phyloP scores from a whole-genome alignment of 2,113 vertebrate genomes.

The Erinaceus europaeus region DNA sequence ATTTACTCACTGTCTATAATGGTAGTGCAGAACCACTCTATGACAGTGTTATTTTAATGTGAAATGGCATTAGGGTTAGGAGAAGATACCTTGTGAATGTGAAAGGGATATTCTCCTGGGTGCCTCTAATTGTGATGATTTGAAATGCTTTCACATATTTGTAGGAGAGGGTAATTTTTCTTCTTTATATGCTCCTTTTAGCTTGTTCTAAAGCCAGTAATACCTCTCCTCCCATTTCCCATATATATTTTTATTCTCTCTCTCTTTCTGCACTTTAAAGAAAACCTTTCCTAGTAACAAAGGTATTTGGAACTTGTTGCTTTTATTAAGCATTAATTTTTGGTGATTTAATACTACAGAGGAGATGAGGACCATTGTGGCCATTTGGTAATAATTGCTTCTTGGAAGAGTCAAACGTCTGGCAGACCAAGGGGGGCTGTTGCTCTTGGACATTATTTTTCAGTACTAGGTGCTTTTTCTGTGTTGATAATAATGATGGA shows the following conservation, averaged over 20 bases:
- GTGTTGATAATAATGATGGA: not conserved
- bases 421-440: not conserved
- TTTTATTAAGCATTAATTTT: not conserved
- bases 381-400: not conserved
- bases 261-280: not conserved
- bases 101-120: conserved; percentile 33
- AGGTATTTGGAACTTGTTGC: not conserved
- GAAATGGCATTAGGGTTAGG: conserved; percentile 21
- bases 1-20: not conserved
- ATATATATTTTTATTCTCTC: not conserved
- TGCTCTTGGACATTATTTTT: not conserved
- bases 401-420: not conserved
- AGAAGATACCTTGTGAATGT: not conserved
- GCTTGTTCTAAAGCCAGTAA: conserved; percentile 57
- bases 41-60: conserved; percentile 28
- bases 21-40: not conserved
- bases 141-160: conserved; percentile 61
- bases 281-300: conserved; percentile 33
- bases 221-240: conserved; percentile 30
- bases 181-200: conserved; percentile 73
- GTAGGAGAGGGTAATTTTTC: conserved; percentile 46
- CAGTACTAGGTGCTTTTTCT: not conserved
- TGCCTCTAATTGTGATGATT: conserved; percentile 36
- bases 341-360: not conserved
- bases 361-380: not conserved